Conservation (phyloP, 2,888 invertebrate genomes). For the Clistopyga incitator region DNA sequence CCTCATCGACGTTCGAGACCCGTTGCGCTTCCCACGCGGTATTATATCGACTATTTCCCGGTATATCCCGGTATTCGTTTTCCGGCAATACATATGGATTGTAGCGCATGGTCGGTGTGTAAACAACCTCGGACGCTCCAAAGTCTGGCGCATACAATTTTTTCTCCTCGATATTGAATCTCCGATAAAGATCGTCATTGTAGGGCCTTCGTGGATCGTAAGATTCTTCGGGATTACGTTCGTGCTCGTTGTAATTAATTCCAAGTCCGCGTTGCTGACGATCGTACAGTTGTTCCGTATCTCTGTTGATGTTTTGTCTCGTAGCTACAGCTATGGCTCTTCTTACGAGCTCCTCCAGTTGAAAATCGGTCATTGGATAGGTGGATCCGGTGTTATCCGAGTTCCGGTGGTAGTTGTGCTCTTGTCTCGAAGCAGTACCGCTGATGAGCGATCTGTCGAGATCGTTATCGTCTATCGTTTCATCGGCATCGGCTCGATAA, state of each 20-base stretch:
- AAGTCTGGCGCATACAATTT: neutral
- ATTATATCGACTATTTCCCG: neutral
- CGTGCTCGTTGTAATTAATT: constrained; percentile 7
- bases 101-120: neutral
- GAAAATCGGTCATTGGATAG: constrained; percentile 30
- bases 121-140: neutral
- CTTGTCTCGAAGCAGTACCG: neutral
- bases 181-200: constrained; percentile 16
- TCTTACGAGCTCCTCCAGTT: constrained; percentile 54
- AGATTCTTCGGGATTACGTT: neutral
- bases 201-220: neutral
- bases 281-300: neutral
- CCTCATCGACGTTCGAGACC: neutral
- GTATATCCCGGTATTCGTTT: neutral
- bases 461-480: constrained; percentile 11
- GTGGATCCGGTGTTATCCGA: neutral
- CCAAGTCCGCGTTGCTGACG: neutral
- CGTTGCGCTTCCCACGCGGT: neutral
- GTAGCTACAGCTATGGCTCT: constrained; percentile 34
- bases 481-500: constrained; percentile 17
- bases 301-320: constrained; percentile 3
- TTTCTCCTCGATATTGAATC: constrained; percentile 12
- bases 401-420: neutral
- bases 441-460: neutral
- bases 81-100: neutral